Percentiles rank a stretch among this genome's conserved stretches.
Evolutionary conservation across 2,888 invertebrate genomes (phyloP).

Genomic region (Brenthis hecate): DNA sequence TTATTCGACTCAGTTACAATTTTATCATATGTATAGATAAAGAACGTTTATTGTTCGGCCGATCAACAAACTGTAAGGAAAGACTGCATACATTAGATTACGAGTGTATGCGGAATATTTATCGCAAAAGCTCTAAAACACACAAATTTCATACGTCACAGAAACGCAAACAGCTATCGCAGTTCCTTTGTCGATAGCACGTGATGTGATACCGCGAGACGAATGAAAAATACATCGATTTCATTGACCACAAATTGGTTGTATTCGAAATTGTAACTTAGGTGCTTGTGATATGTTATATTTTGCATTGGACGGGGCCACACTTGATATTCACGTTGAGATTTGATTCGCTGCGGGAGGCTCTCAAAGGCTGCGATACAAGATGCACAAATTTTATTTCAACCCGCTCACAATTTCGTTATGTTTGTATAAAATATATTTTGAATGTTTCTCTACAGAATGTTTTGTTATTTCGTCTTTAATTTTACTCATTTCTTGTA

Average conservation of each 20-base stretch:
- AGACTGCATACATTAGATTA: too few relatives aligned
- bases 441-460: neutral
- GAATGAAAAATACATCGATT: conserved; percentile 17
- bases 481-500: neutral
- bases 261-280: neutral
- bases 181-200: neutral
- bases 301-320: neutral
- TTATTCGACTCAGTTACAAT: too few relatives aligned
- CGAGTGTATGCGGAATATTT: too few relatives aligned
- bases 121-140: too few relatives aligned
- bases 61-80: too few relatives aligned
- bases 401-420: conserved; percentile 16
- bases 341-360: conserved; percentile 35
- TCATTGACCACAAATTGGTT: conserved; percentile 2
- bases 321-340: conserved; percentile 36
- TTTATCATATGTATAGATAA: too few relatives aligned
- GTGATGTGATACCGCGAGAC: conserved; percentile 8
- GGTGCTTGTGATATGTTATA: neutral
- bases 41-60: too few relatives aligned
- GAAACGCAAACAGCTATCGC: neutral
- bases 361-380: conserved; percentile 30
- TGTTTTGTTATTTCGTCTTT: conserved; percentile 13
- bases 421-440: conserved; percentile 23
- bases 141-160: neutral
- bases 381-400: conserved; percentile 30